Evolutionary conservation across 2,113 vertebrate genomes (phyloP).

Genomic region (Megaceryle maxima): DNA sequence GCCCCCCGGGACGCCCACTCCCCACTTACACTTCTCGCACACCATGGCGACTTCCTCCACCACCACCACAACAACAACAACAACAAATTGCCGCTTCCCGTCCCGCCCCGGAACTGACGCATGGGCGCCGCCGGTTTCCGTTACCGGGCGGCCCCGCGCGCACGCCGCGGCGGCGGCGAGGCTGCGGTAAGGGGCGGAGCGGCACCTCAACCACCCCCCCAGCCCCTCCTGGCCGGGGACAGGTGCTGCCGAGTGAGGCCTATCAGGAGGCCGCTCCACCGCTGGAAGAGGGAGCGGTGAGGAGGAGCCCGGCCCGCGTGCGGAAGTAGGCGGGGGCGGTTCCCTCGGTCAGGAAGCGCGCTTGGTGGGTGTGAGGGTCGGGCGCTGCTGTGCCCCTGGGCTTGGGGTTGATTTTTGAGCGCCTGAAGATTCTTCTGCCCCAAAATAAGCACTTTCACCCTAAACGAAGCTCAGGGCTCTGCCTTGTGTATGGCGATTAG

Average conservation of each 20-base stretch:
- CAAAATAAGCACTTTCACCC: accelerated
- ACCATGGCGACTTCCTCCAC: conserved; percentile 16
- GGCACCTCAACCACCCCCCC: accelerated
- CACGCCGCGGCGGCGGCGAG: background rate
- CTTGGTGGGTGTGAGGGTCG: background rate
- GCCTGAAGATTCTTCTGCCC: background rate
- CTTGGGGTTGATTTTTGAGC: background rate
- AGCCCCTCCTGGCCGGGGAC: accelerated
- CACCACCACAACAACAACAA: background rate
- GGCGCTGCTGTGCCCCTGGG: background rate
- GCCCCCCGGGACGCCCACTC: accelerated
- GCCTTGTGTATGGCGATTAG: accelerated
- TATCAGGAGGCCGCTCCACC: too few relatives aligned
- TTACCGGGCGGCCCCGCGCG: background rate
- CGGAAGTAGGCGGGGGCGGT: background rate
- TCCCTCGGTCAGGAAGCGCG: background rate
- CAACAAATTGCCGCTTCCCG: background rate
- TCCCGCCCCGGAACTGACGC: background rate
- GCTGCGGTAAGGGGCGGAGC: background rate
- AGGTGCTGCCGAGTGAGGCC: background rate
- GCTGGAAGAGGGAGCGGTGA: background rate
- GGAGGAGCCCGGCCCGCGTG: background rate
- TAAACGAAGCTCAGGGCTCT: accelerated
- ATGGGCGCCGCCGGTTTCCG: accelerated
- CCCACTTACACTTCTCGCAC: conserved; percentile 66